Conservation (phyloP, 1,140 invertebrate species). For the Papilio dardanus region DNA sequence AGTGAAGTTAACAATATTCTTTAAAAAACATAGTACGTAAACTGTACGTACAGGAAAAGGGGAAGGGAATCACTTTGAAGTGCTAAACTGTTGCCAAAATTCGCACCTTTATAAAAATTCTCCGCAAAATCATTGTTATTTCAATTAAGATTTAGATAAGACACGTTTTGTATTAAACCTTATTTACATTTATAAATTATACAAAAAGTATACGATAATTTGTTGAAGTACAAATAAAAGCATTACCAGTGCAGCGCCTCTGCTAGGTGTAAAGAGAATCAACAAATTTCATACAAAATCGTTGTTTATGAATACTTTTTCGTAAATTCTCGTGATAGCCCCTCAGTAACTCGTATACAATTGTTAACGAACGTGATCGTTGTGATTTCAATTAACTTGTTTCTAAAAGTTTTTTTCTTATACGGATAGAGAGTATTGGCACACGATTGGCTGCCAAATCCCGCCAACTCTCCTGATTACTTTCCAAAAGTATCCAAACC, state of each 20-base stretch:
- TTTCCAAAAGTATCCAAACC: slow-evolving; percentile 13
- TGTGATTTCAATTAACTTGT: slow-evolving; percentile 33
- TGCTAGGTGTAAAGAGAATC: no score
- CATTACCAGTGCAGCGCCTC: no score
- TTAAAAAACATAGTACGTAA: not conserved
- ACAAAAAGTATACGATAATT: not conserved
- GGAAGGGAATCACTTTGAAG: not conserved
- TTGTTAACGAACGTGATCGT: slow-evolving; percentile 18
- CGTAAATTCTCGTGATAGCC: no score
- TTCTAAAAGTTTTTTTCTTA: slow-evolving; percentile 31
- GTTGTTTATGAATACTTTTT: no score
- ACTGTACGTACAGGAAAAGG: not conserved
- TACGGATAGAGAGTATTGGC: slow-evolving; percentile 29
- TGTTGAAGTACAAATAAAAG: not conserved
- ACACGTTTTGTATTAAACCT: not conserved
- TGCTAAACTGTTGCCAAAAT: not conserved
- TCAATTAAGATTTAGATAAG: slow-evolving; percentile 26
- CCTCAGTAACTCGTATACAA: no score
- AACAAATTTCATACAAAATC: not conserved
- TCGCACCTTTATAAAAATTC: slow-evolving; percentile 10
- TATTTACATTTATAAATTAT: not conserved
- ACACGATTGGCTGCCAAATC: slow-evolving; percentile 28
- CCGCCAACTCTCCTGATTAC: slow-evolving; percentile 29
- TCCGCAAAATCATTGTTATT: not conserved
- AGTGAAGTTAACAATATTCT: not conserved